Base-by-base conservation (phyloP, 2,888 invertebrate genomes). In the Nebria brevicollis region DNA sequence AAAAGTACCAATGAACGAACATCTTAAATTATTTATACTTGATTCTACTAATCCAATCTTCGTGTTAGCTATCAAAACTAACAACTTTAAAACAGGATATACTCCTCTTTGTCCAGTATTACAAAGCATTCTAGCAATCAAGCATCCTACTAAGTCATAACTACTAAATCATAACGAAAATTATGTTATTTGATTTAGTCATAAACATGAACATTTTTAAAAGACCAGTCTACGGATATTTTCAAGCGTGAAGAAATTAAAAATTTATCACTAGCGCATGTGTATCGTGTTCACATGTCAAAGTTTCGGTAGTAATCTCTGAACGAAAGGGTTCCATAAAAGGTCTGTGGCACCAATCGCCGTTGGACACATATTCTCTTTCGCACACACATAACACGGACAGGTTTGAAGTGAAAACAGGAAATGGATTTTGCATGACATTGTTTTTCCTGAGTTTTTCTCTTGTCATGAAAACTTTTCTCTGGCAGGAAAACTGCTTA, bases 371-470 rank as follows among this genome's bases (percentile, higher is more conserved):
- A 26, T 2, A 5, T 34, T 34, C 5, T 1, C 34, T 34, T 34
- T 34, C 54, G 8, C 7, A 11, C 54, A 54, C 73, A 42, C n/a
- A 42, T 34, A 43, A 73, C 65, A 11, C 70, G 72, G 65, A 25
- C 34, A 25, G 66, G 81, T 81, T 81, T 81, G 76, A 81, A 77
- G 81, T 77, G 81, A 81, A 81, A 81, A 76, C 81, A 72, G 77
- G 81, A 77, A 81, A 81, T 77, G 66, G 77, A 73, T 76, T 81
- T 81, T 81, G 73, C 81, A 77, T 72, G 43, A 72, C 73, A 68
- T 79, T 77, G 81, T 81, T 81, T 81, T 76, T 66, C 72, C 76
- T 42, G 25, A 72, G 79, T 75, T 79, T 79, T 78, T 54, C 64
- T 20, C 70, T 64, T 65, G 10, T 66, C 64, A 26, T 13, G 73